Base-by-base conservation (phyloP, 1,140 invertebrate genomes). In the Condylostylus longicornis region DNA sequence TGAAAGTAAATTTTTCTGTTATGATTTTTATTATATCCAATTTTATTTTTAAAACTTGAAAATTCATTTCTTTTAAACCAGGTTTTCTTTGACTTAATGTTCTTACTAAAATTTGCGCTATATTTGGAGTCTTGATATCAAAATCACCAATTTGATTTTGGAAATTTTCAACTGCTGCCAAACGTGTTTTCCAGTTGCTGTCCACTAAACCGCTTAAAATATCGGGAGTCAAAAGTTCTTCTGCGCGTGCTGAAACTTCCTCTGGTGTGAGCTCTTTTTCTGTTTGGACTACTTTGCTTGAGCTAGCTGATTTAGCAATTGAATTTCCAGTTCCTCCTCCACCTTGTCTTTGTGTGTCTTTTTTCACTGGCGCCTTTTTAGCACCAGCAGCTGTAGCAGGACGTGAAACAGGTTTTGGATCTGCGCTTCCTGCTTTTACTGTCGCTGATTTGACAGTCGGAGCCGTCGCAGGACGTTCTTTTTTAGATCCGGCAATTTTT, bases 21-120 rank as follows among this genome's bases (percentile, higher is more conserved):
- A 91, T 65, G 39, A 71, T 69, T 47, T 80, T 79, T 6, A 90
- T 67, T 9, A 79, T 69, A 44, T 91, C 86, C 8, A 94, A 53
- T 45, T 79, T 75, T 2, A 78, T 62, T 56, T 89, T 89, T n/a
- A 90, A 61, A 9, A 90, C 85, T 70, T 93, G 87, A 42, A 91
- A 87, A 62, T 94, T 93, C 35, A 79, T 91, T 48, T 94, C 89
- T 30, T 43, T 14, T 12, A 28, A 42, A 4, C 89, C 89, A 1
- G 89, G 87, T 58, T 90, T 93, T 46, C 79, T 87, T 48, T 78
- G 86, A 37, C 72, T 75, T 9, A 94, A 49, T 5, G 70, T 71
- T 35, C 77, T 70, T 7, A 88, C 68, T 27, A 90, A 55, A 4
- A 81, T 70, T 64, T 93, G 88, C 2, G 76, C 71, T 1, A 74